A percentile compares a stretch with the other conserved stretches of the same genome.
phyloP scores from a whole-genome alignment of 2,113 vertebrate species.

The Alosa alosa region DNA sequence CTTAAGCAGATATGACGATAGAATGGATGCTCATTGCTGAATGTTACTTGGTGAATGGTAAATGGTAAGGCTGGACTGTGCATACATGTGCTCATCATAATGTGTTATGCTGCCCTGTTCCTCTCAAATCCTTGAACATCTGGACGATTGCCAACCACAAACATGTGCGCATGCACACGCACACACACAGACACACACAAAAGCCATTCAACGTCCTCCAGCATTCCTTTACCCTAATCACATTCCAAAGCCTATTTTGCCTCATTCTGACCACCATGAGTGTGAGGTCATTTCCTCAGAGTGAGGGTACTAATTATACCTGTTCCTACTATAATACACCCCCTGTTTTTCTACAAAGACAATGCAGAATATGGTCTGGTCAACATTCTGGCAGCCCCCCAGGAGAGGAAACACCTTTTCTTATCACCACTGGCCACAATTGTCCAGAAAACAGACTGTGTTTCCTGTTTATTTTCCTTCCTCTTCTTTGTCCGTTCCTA shows the following conservation, averaged over 20 bases:
- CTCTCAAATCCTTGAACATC: constrained; percentile 29
- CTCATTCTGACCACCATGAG: background rate
- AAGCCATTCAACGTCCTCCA: background rate
- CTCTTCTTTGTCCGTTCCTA: constrained; percentile 10
- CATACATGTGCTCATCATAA: background rate
- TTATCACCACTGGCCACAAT: constrained; percentile 67
- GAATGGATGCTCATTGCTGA: background rate
- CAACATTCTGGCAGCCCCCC: constrained; percentile 25
- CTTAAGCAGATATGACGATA: background rate
- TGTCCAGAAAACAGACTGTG: constrained; percentile 43
- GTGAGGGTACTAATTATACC: constrained; percentile 61
- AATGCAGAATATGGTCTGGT: constrained; percentile 57
- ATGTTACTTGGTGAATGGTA: background rate
- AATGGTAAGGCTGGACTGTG: background rate
- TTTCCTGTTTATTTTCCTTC: constrained; percentile 55
- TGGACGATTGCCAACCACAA: constrained; percentile 6
- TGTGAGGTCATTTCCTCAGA: constrained; percentile 13
- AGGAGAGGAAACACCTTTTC: constrained; percentile 69
- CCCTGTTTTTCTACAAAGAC: constrained; percentile 45
- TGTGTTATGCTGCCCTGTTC: background rate
- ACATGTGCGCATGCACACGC: background rate
- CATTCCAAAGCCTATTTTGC: background rate
- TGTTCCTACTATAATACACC: constrained; percentile 64
- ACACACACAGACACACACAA: background rate
- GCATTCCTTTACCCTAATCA: background rate